Base-by-base conservation (phyloP, 2,888 invertebrate species). In the Cantharis rufa region DNA sequence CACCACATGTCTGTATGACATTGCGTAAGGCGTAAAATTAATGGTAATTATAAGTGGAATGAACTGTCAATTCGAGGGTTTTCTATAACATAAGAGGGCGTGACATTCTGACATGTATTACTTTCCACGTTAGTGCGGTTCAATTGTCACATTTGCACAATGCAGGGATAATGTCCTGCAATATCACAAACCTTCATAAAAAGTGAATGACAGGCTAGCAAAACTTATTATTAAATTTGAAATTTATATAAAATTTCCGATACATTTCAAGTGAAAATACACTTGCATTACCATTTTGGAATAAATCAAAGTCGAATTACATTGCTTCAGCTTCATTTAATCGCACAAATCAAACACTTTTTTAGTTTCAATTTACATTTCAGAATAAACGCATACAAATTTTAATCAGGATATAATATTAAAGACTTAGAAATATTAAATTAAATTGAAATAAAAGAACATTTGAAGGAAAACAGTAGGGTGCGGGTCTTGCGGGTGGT, bases 31-130 rank as follows among this genome's bases (percentile, higher is more conserved):
- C 86, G 85, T 86, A 84, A 87, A 87, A 87, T 87, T 85, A 86
- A 86, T 86, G 86, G 85, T 86, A 87, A 87, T 87, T 87, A 87
- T 85, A 79, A 86, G 83, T 84, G 84, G 85, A 86, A 85, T 86
- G 86, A 86, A 85, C 86, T 87, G 87, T 87, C 87, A 86, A 86
- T 87, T 86, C 83, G 83, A 86, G 86, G 86, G 86, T 86, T 86
- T 86, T 85, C 83, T 83, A 81, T 83, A 84, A 84, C 84, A 82
- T 82, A 82, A 79, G 82, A 82, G 85, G 85, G 85, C 85, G 86
- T 83, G 83, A 82, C 82, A 79, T 79, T 82, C 83, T 86, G 86
- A 86, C 86, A 86, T 84, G 84, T 85, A 85, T 84, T 84, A 84
- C 83, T 84, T 85, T 83, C 75, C 78, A 61, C 73, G 78, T 78